Evolutionary conservation across 2,888 invertebrate species (phyloP), one percentile per base, ranked within the genome.

Genomic region (Leptura quadrifasciata): DNA sequence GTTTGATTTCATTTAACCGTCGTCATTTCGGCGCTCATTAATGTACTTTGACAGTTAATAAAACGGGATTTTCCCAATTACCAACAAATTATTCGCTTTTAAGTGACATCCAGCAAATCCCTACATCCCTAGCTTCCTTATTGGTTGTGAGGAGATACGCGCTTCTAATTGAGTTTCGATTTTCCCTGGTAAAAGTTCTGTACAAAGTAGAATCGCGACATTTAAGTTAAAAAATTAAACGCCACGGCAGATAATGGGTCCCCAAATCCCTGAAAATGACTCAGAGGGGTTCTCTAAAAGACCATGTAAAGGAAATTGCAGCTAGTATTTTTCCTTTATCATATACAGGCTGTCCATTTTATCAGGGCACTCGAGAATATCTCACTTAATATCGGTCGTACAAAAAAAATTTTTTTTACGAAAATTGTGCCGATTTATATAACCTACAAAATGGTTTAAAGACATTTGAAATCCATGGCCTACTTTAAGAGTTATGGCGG

Each of bases 41-140:
- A 69, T 20, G 58, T 21, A 54, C 39, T 69, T 69, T 69, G 69
- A 58, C 69, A 69, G 69, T 69, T 69, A 69, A 69, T 69, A 69
- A 69, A 69, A 69, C 31, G 68, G 58, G 69, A 69, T 69, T 69
- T 58, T 57, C 69, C 69, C 69, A 69, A 69, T 69, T 69, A 69
- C 69, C 15, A 69, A 69, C 69, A 58, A 69, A 69, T 69, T 69
- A 69, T 57, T 69, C 69, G 39, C 58, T 69, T 58, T 69, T 69
- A 57, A 58, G 69, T 58, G 57, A 39, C 69, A 58, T 27, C 17
- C 31, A 10, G 55, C 65, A 65, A 24, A 65, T 21, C n/a, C 65
- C 54, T 5, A n/a, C 52, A 57, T 57, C 57, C 57, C 21, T 15
- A 12, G 20, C 21, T 57, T 63, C 35, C n/a, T 4, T 63, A 17